Conservation (phyloP, 2,797 vertebrate species). For the Anas georgica region DNA sequence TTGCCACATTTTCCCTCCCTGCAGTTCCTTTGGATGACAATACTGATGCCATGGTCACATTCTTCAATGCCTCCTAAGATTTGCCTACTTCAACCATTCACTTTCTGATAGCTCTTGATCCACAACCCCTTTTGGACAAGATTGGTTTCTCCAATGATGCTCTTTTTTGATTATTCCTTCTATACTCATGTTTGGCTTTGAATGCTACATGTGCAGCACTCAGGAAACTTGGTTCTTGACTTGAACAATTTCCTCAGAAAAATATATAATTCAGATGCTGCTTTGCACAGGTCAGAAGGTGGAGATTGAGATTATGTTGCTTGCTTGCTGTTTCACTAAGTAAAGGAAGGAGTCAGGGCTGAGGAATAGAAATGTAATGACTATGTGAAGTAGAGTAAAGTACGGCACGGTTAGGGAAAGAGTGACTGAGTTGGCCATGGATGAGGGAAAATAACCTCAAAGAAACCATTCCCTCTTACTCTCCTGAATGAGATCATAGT, state of each 20-base stretch:
- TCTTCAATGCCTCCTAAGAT: background rate
- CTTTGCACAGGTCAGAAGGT: background rate
- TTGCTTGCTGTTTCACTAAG: background rate
- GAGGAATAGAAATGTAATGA: background rate
- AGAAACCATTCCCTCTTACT: background rate
- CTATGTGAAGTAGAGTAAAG: background rate
- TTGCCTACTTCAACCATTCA: background rate
- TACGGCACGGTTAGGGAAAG: background rate
- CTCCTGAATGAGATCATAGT: background rate
- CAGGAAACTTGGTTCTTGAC: background rate
- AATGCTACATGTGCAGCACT: background rate
- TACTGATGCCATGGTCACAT: background rate
- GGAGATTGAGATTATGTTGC: background rate
- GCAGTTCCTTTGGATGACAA: background rate
- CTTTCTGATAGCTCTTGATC: background rate
- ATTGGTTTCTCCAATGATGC: background rate
- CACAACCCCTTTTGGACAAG: background rate
- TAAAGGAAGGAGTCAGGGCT: background rate
- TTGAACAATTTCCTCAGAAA: background rate
- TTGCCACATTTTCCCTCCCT: background rate
- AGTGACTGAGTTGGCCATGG: background rate
- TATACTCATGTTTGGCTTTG: background rate
- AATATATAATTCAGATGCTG: background rate
- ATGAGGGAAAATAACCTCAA: background rate
- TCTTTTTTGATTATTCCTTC: background rate